Conservation (phyloP, 2,888 invertebrate species). For the Synanthedon tipuliformis region DNA sequence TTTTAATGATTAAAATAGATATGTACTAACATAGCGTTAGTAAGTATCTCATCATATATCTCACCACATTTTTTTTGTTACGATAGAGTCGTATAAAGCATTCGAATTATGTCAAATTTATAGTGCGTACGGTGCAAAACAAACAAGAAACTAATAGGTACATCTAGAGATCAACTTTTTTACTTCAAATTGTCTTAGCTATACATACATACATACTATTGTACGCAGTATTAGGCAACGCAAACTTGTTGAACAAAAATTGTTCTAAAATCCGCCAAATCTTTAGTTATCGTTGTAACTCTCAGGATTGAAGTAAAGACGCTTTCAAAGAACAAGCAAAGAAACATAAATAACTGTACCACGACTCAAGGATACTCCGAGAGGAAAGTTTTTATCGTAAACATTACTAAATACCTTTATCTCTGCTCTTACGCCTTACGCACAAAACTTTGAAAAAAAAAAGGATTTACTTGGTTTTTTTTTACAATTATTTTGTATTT, state of each 20-base stretch:
- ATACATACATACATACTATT: background rate
- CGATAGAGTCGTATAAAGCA: too few relatives aligned
- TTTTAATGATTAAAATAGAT: too few relatives aligned
- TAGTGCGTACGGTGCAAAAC: too few relatives aligned
- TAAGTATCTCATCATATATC: too few relatives aligned
- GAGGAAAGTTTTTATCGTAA: constrained; percentile 35
- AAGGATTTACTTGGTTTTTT: background rate
- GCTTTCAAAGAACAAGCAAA: constrained; percentile 11
- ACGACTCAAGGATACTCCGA: constrained; percentile 17
- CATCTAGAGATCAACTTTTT: too few relatives aligned
- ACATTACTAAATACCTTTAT: constrained; percentile 24
- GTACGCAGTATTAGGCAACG: background rate
- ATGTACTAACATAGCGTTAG: too few relatives aligned
- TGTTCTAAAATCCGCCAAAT: constrained; percentile 15
- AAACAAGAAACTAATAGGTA: too few relatives aligned
- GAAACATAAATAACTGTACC: constrained; percentile 33
- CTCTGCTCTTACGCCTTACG: constrained; percentile 1
- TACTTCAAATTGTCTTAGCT: too few relatives aligned
- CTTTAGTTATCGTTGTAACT: constrained; percentile 26
- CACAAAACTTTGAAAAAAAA: background rate
- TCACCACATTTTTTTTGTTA: too few relatives aligned
- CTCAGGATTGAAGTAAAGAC: constrained; percentile 18
- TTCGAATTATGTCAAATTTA: too few relatives aligned
- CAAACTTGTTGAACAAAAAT: constrained; percentile 3
- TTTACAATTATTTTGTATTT: too few relatives aligned